Evolutionary conservation across 2,797 vertebrate species (phyloP), one percentile per base, ranked within the genome.

Genomic region (Enteromius fasciolatus): DNA sequence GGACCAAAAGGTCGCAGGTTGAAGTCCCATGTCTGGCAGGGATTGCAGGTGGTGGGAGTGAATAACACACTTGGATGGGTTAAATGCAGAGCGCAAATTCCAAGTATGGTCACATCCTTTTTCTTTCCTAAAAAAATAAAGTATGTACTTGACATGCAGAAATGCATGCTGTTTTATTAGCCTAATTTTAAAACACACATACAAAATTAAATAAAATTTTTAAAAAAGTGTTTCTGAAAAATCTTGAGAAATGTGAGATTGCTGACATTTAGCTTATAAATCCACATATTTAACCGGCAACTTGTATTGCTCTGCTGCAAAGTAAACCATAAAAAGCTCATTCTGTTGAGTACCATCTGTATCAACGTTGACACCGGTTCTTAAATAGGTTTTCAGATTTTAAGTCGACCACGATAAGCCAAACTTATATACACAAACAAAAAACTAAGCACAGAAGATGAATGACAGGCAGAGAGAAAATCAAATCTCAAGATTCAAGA

Each of bases 401-500:
- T 48, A 72, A 70, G 28, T 6, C 44, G 39, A 33, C 39, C 17
- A 61, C 2, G 1, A 46, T 15, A 66, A 50, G 61, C 20, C 28
- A 52, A 11, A 23, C 61, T 66, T 50, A 36, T 33, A 50, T 33
- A 33, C 3, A 7, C 14, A 18, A 59, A 44, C 23, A 18, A 59
- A 74, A 64, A 77, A 33, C 17, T 57, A 50, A 78, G 41, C 2
- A 0, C 33, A 20, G 6, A 79, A 69, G 78, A 79, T 68, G n/a
- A 69, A 64, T 57, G 66, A 25, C 31, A 57, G 33, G n/a, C 15
- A 0, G 23, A 44, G 10, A 82, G 61, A 52, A 64, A 76, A 82
- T 74, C 41, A 44, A 73, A 63, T 74, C 41, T 75, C 68, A n/a
- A 48, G 52, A 64, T 23, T 31, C 61, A 12, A 44, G 73, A 80